Conservation (phyloP, 2,888 invertebrate genomes). For the Lacanobia oleracea region DNA sequence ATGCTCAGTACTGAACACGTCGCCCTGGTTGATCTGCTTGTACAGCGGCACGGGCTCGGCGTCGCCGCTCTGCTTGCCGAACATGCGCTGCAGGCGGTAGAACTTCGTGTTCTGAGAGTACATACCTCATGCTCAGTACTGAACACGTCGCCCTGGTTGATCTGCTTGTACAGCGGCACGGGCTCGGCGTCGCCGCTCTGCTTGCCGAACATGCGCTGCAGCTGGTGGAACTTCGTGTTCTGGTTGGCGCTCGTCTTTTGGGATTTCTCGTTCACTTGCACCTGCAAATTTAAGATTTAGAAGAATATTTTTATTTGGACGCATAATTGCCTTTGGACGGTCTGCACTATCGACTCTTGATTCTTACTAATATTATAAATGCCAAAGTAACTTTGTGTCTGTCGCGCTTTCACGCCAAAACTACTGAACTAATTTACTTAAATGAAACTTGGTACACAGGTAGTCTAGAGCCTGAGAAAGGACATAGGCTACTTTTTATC, state of each 20-base stretch:
- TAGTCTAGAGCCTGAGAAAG: too few relatives aligned
- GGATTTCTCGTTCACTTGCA: slow-evolving; percentile 91
- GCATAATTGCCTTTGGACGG: too few relatives aligned
- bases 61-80: slow-evolving; percentile 91
- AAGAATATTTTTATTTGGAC: too few relatives aligned
- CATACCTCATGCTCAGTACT: slow-evolving; percentile 90
- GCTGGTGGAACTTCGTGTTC: slow-evolving; percentile 95
- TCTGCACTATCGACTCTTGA: too few relatives aligned
- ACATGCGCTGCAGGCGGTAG: slow-evolving; percentile 67
- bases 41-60: slow-evolving; percentile 88
- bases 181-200: slow-evolving; percentile 86
- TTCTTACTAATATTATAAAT: too few relatives aligned
- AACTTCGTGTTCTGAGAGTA: background rate
- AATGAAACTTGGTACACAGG: too few relatives aligned
- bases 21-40: slow-evolving; percentile 91
- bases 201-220: slow-evolving; percentile 94
- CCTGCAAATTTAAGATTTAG: slow-evolving; percentile 53
- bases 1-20: slow-evolving; percentile 91
- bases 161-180: slow-evolving; percentile 90
- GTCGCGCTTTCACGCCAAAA: too few relatives aligned
- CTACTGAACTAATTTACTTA: too few relatives aligned
- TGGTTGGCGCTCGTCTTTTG: slow-evolving; percentile 95
- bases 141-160: slow-evolving; percentile 91
- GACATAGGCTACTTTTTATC: too few relatives aligned
- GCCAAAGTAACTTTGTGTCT: too few relatives aligned